Conservation (phyloP, 2,888 invertebrate genomes). For the Melikaiella ostensackeni region DNA sequence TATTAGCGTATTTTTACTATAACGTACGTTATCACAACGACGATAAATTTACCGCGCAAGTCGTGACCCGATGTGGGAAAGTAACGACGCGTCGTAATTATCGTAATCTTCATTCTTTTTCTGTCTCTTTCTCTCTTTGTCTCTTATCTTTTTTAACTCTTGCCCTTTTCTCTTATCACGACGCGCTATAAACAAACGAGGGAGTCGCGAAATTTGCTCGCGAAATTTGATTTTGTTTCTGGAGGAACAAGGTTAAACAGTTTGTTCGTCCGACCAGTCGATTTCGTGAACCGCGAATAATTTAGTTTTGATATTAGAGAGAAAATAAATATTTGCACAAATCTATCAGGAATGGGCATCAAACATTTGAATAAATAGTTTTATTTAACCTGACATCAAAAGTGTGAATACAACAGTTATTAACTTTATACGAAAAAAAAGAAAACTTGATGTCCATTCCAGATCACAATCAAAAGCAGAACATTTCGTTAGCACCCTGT, state of each 20-base stretch:
- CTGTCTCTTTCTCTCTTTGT: constrained; percentile 35
- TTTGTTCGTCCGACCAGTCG: not conserved
- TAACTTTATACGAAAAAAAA: not conserved
- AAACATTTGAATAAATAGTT: not conserved
- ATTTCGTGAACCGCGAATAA: constrained; percentile 2
- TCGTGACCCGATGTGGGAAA: constrained; percentile 63
- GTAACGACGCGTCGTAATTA: constrained; percentile 55
- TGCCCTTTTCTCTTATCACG: constrained; percentile 51
- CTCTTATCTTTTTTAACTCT: constrained; percentile 44
- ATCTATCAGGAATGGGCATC: constrained; percentile 24
- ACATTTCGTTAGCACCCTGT: constrained; percentile 16
- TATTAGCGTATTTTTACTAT: constrained; percentile 71
- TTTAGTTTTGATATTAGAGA: constrained; percentile 15
- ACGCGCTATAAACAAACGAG: constrained; percentile 48
- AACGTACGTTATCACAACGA: constrained; percentile 76
- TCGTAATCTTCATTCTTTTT: constrained; percentile 45
- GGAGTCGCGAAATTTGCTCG: constrained; percentile 40
- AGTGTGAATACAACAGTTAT: not conserved
- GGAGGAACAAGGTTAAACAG: not conserved
- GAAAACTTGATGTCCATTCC: constrained; percentile 25
- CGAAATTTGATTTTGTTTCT: constrained; percentile 34
- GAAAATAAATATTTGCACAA: constrained; percentile 34
- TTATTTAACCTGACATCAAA: not conserved
- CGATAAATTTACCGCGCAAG: constrained; percentile 70
- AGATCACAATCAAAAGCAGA: constrained; percentile 5